Conservation (phyloP, 2,888 invertebrate species). For the Cerceris ruficornis region DNA sequence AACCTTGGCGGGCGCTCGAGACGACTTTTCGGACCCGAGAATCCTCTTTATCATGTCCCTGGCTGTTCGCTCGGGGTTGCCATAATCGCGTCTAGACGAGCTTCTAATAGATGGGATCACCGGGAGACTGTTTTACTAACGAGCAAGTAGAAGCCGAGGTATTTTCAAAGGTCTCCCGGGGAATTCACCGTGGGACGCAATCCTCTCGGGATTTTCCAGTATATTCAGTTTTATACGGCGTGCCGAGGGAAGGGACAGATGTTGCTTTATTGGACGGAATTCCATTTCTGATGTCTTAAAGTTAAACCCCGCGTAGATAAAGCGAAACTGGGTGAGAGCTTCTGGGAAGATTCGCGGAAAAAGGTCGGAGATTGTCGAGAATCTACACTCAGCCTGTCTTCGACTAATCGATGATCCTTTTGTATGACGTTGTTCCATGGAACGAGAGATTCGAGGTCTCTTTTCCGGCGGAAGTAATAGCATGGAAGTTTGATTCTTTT, state of each 20-base stretch:
- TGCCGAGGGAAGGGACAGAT: conserved; percentile 12
- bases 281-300: conserved; percentile 44
- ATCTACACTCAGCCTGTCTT: too few relatives aligned
- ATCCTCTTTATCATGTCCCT: conserved; percentile 35
- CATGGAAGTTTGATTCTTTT: too few relatives aligned
- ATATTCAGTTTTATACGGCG: conserved; percentile 22
- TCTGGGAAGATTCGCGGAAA: conserved; percentile 2
- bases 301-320: conserved; percentile 33
- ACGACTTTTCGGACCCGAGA: conserved; percentile 44
- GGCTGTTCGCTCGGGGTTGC: conserved; percentile 9
- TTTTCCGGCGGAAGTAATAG: too few relatives aligned
- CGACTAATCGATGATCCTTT: too few relatives aligned
- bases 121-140: conserved; percentile 45
- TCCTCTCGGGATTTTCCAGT: conserved; percentile 1
- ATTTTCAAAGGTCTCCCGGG: conserved; percentile 28
- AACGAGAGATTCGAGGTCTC: too few relatives aligned
- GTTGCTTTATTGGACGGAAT: conserved; percentile 23
- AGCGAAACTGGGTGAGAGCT: conserved; percentile 4
- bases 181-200: conserved; percentile 12
- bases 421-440: too few relatives aligned
- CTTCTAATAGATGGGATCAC: conserved; percentile 54
- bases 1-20: conserved; percentile 4
- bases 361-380: not conserved
- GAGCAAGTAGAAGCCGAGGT: conserved; percentile 27
- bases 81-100: conserved; percentile 46